Evolutionary conservation across 1,140 invertebrate species (phyloP), one percentile per base, ranked within the genome.

Genomic region (Drosophila simulans): DNA sequence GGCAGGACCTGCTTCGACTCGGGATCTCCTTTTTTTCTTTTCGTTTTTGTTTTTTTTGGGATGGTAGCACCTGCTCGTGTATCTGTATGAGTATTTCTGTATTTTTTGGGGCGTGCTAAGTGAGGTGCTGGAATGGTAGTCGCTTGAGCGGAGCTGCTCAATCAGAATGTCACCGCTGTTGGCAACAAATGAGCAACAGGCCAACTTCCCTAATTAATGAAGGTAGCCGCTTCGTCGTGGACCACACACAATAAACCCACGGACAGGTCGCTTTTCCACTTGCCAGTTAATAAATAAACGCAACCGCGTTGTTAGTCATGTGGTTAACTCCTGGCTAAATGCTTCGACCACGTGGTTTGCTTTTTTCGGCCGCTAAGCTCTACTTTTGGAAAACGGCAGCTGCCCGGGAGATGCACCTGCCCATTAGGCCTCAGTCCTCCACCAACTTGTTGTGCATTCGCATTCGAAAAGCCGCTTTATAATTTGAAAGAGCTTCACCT

Each of bases 151-250:
- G 52, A 70, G 64, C 48, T 58, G 46, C 81, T 81, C 83, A 85
- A 85, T 85, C 82, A 75, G 82, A 88, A 85, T 85, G 81, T 85
- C 81, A 80, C 81, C 65, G 64, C 46, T 20, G 35, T 69, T 57
- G 63, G 71, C 64, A 45, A 66, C 74, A 78, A 76, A 79, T 76
- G 66, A 68, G 77, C 82, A 85, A 81, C 81, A 85, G 64, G 66
- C 48, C 60, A 62, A 48, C 11, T 65, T 25, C 35, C 45, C 53
- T 81, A 88, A 86, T 86, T 88, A 86, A 82, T 82, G 75, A 82
- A 86, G 78, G 83, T 76, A 82, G 60, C 73, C 57, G 64, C 55
- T 37, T 64, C 74, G 66, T 74, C 57, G 55, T 15, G 46, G 78
- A 88, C 82, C 82, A 85, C 82, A 85, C 81, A 74, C 81, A 25